Base-by-base conservation (phyloP, 2,797 vertebrate genomes). In the Hipposideros larvatus region DNA sequence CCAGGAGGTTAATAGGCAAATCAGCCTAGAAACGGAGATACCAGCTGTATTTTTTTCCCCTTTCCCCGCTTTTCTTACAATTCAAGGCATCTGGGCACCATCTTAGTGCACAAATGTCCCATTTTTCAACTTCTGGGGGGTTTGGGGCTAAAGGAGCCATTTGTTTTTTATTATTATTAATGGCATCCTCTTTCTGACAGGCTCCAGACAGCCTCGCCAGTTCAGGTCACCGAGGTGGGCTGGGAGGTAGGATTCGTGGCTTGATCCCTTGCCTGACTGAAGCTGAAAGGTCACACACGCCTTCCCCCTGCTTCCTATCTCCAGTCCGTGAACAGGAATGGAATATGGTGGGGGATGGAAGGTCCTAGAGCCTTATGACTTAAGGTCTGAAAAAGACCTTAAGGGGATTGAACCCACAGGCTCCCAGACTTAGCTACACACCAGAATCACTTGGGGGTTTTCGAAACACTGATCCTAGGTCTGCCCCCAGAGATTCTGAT, bases 151-250 rank as follows among this genome's bases (percentile, higher is more conserved):
- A 96, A 91, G 73, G 91, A 94, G 59, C 59, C 96, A 79, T 97
- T 97, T 97, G 96, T 71, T 97, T 97, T 94, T 93, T 96, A 90
- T 97, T 97, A 97, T 97, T 97, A 96, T 96, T 96, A 96, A 97
- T 91, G 94, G 91, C 93, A 82, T 97, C 96, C 96, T 97, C 89
- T 90, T 93, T 84, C 43, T 96, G 97, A 97, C 93, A 97, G 90
- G 83, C 85, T 95, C 97, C 92, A 96, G 97, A 91, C 95, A 96
- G 90, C 61, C 77, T 91, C 26, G 48, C 86, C 34, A 9, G 70
- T 79, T 73, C 79, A 93, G 87, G 95, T 96, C 95, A 88, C 77
- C 0, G 46, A 88, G 68, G 91, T 92, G 77, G 89, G 43, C 83
- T 71, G 74, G 68, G 66, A 89, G 57, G 57, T 43, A n/a, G 66